A percentile compares a stretch with the other conserved stretches of the same genome.
Evolutionary conservation across 2,113 vertebrate species (phyloP).

Genomic region (Mus pahari): DNA sequence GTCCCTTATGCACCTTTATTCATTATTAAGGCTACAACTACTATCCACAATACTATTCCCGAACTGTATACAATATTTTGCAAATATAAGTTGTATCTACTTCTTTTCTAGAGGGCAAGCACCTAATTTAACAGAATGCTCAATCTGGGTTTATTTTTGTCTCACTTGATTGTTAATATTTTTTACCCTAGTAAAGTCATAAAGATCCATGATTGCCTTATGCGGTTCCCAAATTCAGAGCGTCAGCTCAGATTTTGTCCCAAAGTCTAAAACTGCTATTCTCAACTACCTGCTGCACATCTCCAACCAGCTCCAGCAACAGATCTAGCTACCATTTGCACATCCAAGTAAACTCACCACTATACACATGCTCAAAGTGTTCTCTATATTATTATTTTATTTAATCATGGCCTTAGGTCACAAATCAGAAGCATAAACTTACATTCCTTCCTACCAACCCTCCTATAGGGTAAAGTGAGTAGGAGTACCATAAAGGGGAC

Average conservation of each 20-base stretch:
- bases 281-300: conserved; percentile 17
- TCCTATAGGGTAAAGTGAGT: not conserved
- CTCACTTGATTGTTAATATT: not conserved
- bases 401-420: not conserved
- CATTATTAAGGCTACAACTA: not conserved
- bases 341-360: not conserved
- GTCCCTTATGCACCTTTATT: not conserved
- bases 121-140: not conserved
- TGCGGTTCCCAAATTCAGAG: not conserved
- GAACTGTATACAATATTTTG: not conserved
- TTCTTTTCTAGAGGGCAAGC: not conserved
- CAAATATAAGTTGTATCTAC: not conserved
- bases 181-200: not conserved
- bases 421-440: not conserved
- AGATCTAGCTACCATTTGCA: not conserved
- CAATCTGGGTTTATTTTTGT: not conserved
- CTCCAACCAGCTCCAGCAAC: not conserved
- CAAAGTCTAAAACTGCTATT: not conserved
- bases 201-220: not conserved
- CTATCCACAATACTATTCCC: not conserved
- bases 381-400: not conserved
- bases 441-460: not conserved
- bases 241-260: not conserved
- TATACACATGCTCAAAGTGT: not conserved
- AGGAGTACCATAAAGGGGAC: not conserved